Evolutionary conservation across 2,888 invertebrate genomes (phyloP).

Genomic region (Cylloceria caligata): DNA sequence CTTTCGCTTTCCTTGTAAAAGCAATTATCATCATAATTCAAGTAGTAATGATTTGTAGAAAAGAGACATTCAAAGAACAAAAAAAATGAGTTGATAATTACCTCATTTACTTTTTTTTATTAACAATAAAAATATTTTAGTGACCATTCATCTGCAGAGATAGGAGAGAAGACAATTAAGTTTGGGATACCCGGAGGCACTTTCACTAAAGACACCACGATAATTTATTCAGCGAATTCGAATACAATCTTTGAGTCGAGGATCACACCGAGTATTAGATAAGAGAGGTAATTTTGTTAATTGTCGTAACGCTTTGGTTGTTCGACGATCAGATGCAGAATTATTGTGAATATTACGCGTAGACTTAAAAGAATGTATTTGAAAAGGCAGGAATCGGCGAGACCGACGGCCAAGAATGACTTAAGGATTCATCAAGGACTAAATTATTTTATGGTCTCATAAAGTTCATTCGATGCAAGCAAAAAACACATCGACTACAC

Average conservation of each 20-base stretch:
- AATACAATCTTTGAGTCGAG: conserved; percentile 54
- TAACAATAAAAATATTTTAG: too few relatives aligned
- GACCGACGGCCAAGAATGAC: conserved; percentile 26
- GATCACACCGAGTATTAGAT: conserved; percentile 52
- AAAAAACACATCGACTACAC: too few relatives aligned
- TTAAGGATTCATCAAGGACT: background rate
- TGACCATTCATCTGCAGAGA: background rate
- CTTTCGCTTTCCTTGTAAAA: background rate
- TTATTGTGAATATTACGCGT: conserved; percentile 11
- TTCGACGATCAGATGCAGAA: conserved; percentile 3
- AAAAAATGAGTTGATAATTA: too few relatives aligned
- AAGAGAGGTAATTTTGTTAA: conserved; percentile 33
- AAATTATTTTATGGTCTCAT: too few relatives aligned
- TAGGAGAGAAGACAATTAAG: conserved; percentile 32
- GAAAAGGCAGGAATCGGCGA: conserved; percentile 26
- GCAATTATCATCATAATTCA: background rate
- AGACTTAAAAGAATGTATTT: conserved; percentile 10
- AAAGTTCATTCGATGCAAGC: too few relatives aligned
- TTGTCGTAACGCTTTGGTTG: conserved; percentile 20
- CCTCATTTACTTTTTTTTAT: too few relatives aligned
- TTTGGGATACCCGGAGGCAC: conserved; percentile 66
- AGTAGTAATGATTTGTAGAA: background rate
- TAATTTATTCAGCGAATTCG: conserved; percentile 49
- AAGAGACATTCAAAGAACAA: background rate
- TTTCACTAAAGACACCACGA: conserved; percentile 61